Evolutionary conservation across 2,113 vertebrate genomes (phyloP), one percentile per base, ranked within the genome.

Genomic region (Sula dactylatra): DNA sequence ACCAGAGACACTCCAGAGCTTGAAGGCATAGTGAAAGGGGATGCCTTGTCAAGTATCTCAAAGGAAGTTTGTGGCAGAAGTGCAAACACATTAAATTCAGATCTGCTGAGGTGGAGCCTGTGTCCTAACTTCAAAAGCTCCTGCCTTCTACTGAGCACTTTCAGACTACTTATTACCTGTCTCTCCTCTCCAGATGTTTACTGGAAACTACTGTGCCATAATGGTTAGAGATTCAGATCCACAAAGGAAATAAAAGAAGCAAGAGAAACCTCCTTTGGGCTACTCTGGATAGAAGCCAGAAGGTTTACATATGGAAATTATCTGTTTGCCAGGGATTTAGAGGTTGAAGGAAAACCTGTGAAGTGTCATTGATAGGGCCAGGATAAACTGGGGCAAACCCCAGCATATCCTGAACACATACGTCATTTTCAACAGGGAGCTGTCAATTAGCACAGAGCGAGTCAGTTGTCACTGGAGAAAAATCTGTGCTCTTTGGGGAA

Each of bases 381-480:
- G 80, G 47, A 62, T 69, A 93, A 91, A 90, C 56, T 62, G 38
- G 50, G 74, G 72, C 56, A 88, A 88, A 56, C 10, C 42, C 27
- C 78, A 90, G 71, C 31, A 29, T 61, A 90, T 64, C 74, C 88
- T 84, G 70, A 85, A 66, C 32, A 38, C 59, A 85, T 80, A 58
- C 42, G 76, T 95, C 8, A 70, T 82, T 89, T 80, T 89, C 62
- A 91, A 55, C 38, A 77, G 64, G 58, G 86, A 91, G n/a, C 12
- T 94, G 66, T 95, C 91, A 88, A 5, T 90, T 87, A 91, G 62
- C 50, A 77, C 29, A 27, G 47, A 47, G 47, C 8, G 10, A 94
- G 58, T 79, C 66, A 72, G 49, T 93, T 82, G 66, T 89, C 95
- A 91, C 58, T 25, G 47, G 67, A 91, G 67, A 93, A 94, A 87